Conservation (phyloP, 2,113 vertebrate genomes). For the Charina bottae region DNA sequence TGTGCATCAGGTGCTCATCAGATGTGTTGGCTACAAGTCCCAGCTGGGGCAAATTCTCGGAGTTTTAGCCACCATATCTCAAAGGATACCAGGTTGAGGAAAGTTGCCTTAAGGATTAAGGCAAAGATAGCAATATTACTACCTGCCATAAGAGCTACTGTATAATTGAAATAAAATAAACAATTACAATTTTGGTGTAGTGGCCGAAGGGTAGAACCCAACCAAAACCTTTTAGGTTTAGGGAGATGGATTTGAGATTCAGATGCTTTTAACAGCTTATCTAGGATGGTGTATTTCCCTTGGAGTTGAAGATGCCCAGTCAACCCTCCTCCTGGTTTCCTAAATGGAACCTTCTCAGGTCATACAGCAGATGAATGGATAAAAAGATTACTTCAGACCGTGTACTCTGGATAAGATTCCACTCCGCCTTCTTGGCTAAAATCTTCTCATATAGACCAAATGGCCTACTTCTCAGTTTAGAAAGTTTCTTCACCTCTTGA, state of each 20-base stretch:
- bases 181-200: not conserved
- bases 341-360: not conserved
- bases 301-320: not conserved
- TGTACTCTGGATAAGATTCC: not conserved
- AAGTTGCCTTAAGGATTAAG: not conserved
- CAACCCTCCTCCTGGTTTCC: not conserved
- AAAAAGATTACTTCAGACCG: not conserved
- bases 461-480: not conserved
- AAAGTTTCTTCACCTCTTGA: not conserved
- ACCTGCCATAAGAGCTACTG: not conserved
- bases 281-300: not conserved
- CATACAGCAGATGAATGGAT: not conserved
- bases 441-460: not conserved
- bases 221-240: not conserved
- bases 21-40: not conserved
- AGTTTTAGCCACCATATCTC: not conserved
- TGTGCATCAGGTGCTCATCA: not conserved
- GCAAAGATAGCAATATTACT: not conserved
- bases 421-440: not conserved
- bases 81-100: not conserved
- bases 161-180: not conserved
- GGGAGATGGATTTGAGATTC: not conserved
- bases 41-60: not conserved
- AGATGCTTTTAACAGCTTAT: not conserved
- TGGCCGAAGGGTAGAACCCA: not conserved